These are phyloP conservation scores for Larimichthys polyactis DNA, from an alignment of 2,113 vertebrate genomes.

Conservation along the genomic window DNA sequence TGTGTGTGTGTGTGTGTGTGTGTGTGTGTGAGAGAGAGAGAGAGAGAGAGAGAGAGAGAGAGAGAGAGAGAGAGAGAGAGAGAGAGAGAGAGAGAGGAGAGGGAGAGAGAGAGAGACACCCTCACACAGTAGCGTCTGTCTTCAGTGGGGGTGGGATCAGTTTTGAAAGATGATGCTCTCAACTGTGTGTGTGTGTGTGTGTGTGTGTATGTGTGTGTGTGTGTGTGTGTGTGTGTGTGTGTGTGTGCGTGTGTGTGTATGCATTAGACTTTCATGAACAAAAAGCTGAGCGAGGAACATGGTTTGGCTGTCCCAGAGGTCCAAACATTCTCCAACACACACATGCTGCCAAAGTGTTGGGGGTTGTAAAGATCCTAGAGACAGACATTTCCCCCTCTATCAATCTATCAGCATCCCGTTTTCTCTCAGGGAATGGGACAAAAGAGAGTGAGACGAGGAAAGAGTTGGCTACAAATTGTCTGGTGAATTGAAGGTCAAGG, in stretches of 20 bases:
- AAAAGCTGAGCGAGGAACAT: constrained; percentile 33
- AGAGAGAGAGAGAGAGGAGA: too few species aligned
- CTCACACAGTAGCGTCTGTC: constrained; percentile 2
- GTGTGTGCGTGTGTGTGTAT: not conserved
- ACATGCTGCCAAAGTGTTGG: constrained; percentile 11
- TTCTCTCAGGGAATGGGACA: constrained; percentile 21
- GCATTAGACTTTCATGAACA: constrained; percentile 20
- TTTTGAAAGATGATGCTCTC: constrained; percentile 38
- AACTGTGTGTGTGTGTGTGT: not conserved
- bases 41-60: not conserved
- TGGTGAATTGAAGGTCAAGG: constrained; percentile 41
- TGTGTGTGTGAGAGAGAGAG: not conserved
- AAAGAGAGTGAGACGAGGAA: constrained; percentile 2
- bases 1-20: not conserved
- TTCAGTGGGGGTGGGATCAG: constrained; percentile 1
- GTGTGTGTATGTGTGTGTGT: not conserved
- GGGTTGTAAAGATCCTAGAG: constrained; percentile 27
- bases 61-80: too few species aligned
- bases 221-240: too few species aligned
- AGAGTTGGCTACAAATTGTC: constrained; percentile 36
- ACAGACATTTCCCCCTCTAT: constrained; percentile 20
- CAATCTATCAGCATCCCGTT: constrained; percentile 29
- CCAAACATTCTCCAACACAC: constrained; percentile 23
- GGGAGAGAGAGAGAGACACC: not conserved
- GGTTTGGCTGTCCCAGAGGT: constrained; percentile 41